Percentiles rank a stretch among this genome's conserved stretches.
These are phyloP conservation scores for Cryptoprocta ferox DNA, from an alignment of 2,797 vertebrate species.

Conservation along the genomic window DNA sequence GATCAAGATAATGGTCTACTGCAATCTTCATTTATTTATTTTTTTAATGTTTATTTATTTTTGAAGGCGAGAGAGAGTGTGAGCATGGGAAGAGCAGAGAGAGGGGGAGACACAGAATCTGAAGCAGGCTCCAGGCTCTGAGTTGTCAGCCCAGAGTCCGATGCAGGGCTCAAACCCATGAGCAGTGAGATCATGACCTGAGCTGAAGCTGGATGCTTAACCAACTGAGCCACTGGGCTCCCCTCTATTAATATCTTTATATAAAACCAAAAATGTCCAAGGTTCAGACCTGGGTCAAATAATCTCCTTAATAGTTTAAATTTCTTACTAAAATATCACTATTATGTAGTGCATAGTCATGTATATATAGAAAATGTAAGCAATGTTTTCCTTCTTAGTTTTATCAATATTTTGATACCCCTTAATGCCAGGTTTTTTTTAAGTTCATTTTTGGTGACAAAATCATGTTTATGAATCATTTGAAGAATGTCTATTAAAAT, in stretches of 20 bases:
- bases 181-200: no score
- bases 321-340: not conserved
- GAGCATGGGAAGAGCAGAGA: no score
- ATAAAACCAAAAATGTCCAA: constrained; percentile 36
- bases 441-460: not conserved
- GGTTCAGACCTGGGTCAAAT: not conserved
- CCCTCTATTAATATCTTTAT: not conserved
- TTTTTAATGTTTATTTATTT: no score
- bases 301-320: not conserved
- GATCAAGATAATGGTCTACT: not conserved
- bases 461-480: constrained; percentile 9
- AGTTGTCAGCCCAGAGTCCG: no score
- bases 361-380: not conserved
- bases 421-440: not conserved
- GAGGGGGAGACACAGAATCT: no score
- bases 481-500: constrained; percentile 32
- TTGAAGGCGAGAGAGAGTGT: no score
- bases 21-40: not conserved
- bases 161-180: no score
- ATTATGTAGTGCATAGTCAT: not conserved
- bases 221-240: no score
- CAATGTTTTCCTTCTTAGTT: not conserved
- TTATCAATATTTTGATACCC: not conserved
- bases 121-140: no score
- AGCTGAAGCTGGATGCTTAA: no score